Evolutionary conservation across 92 coral and sea anemone species (phyloP), one percentile per base, ranked within the genome.

Genomic region (Nematostella vectensis): DNA sequence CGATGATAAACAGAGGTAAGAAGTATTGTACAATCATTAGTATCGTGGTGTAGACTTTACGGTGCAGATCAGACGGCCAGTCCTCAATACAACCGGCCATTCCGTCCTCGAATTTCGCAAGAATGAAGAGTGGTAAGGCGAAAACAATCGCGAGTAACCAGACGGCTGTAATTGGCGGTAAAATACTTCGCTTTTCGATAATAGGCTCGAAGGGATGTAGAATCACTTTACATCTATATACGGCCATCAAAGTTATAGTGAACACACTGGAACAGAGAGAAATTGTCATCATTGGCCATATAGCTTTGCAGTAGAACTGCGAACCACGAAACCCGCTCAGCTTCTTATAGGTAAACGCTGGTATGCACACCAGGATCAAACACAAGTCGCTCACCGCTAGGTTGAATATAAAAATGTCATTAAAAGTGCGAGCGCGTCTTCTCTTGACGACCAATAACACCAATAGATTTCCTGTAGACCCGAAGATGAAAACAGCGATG

Each of bases 11-110:
- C 23, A 83, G 57, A 23, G 94, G 94, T 27, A 73, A 54, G 36
- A 80, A 63, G 27, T 83, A 83, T 47, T 83, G 94, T 29, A 74
- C 60, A 6, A 83, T 56, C 58, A 83, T 63, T 2, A 83, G 62
- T 0, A 67, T 58, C 16, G 79, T 66, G 1, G 94, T 83, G 33
- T 83, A 83, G 1, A 59, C 71, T 20, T 71, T 62, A 39, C 65
- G 50, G 28, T 58, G 76, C 10, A 31, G 50, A 19, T 31, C 53
- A 15, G 61, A 52, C 0, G 82, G 75, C 94, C 94, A 83, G 2
- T 18, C 48, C 50, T 83, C 94, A 2, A 30, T 23, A 54, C 94
- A 83, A 13, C 54, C 60, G 21, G 59, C 39, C 2, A 51, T 45
- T 11, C 68, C 59, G 3, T 64, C 74, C 1, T 17, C 49, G 53